A percentile compares a stretch with the other conserved stretches of the same genome.
phyloP scores from a whole-genome alignment of 2,797 vertebrate species.

The Coluber constrictor region DNA sequence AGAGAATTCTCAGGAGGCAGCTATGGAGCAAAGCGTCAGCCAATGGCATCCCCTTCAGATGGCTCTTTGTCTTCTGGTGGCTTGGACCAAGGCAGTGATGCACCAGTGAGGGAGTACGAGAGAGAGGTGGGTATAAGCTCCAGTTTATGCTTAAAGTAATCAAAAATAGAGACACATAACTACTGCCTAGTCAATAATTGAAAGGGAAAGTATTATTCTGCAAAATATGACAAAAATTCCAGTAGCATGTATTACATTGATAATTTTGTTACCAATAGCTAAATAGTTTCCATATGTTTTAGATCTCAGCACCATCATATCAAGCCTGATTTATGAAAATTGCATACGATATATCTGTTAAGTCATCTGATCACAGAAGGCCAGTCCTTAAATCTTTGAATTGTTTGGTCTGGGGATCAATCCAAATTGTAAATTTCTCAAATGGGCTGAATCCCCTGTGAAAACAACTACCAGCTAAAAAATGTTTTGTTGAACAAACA shows the following conservation, averaged over 20 bases:
- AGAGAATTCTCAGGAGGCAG: slow-evolving; percentile 90
- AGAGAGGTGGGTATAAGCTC: slow-evolving; percentile 83
- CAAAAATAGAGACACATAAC: neutral
- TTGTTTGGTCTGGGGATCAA: neutral
- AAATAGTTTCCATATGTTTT: neutral
- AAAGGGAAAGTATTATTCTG: neutral
- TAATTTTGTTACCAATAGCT: neutral
- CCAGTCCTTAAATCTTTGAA: neutral
- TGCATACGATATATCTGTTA: neutral
- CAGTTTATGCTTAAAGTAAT: neutral
- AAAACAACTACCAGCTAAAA: neutral
- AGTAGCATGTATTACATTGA: neutral
- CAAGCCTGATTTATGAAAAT: neutral
- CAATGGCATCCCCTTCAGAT: slow-evolving; percentile 94
- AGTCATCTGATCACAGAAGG: neutral
- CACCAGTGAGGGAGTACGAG: slow-evolving; percentile 88
- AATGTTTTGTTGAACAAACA: neutral
- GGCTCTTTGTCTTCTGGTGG: slow-evolving; percentile 95
- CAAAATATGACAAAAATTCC: neutral
- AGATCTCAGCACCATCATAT: neutral
- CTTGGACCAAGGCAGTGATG: slow-evolving; percentile 86
- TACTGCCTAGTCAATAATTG: neutral
- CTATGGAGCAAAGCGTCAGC: slow-evolving; percentile 86
- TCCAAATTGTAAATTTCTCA: neutral
- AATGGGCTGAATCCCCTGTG: neutral